phyloP scores from a whole-genome alignment of 1,140 invertebrate species.

The Drosophila pachea region DNA sequence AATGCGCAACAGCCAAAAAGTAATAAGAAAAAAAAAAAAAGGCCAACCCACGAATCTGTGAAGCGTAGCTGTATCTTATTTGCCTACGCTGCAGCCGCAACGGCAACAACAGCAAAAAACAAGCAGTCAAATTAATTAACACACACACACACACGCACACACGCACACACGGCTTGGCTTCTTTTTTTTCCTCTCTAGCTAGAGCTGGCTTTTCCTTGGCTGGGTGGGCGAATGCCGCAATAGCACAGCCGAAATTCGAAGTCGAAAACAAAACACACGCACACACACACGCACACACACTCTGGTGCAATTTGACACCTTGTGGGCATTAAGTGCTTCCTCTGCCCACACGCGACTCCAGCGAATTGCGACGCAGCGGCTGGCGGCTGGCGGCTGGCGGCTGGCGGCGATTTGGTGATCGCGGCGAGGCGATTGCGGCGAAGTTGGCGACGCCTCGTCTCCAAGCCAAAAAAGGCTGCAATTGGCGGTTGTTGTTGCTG shows the following conservation, averaged over 20 bases:
- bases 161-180: slow-evolving; percentile 9
- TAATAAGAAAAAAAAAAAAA: slow-evolving; percentile 26
- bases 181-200: slow-evolving; percentile 21
- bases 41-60: slow-evolving; percentile 35
- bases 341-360: slow-evolving; percentile 65
- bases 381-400: slow-evolving; percentile 1
- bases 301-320: slow-evolving; percentile 78
- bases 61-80: slow-evolving; percentile 58
- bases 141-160: slow-evolving; percentile 15
- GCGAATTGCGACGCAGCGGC: slow-evolving; percentile 11
- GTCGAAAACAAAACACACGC: slow-evolving; percentile 1
- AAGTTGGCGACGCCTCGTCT: slow-evolving; percentile 59
- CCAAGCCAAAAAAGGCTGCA: slow-evolving; percentile 55
- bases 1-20: slow-evolving; percentile 31
- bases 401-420: slow-evolving; percentile 22
- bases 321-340: slow-evolving; percentile 78
- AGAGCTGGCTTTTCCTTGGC: slow-evolving; percentile 32
- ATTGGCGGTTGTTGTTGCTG: slow-evolving; percentile 30
- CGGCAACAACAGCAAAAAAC: slow-evolving; percentile 14
- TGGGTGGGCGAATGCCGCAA: slow-evolving; percentile 54
- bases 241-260: slow-evolving; percentile 12
- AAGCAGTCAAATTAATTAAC: slow-evolving; percentile 69
- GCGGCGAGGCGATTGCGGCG: slow-evolving; percentile 4
- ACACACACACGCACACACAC: slow-evolving; percentile 9
- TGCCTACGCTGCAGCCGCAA: slow-evolving; percentile 60